Conservation (phyloP, 1,140 invertebrate genomes). For the Bombus fervidus region DNA sequence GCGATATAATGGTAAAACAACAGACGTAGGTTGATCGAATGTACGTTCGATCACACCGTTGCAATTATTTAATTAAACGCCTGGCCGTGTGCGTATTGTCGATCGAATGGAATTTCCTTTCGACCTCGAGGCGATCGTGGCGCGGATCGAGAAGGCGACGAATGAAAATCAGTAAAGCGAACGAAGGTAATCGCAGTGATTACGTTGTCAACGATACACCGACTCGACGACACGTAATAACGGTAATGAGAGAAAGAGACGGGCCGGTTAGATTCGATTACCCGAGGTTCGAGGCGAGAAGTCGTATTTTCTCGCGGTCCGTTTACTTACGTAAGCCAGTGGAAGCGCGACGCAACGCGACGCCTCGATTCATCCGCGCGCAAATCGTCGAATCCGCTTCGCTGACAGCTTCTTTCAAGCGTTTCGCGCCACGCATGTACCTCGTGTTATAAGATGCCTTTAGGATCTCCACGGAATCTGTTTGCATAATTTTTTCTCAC, state of each 20-base stretch:
- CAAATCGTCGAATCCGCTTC: neutral
- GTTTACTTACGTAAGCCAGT: conserved; percentile 55
- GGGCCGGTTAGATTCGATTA: conserved; percentile 63
- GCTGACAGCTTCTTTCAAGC: neutral
- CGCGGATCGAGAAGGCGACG: neutral
- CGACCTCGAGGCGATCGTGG: conserved; percentile 8
- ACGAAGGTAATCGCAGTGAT: conserved; percentile 66
- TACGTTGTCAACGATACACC: conserved; percentile 56
- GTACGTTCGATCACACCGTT: neutral
- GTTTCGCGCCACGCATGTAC: conserved; percentile 7
- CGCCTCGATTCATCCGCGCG: conserved; percentile 3
- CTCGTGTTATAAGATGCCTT: neutral
- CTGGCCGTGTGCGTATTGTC: neutral
- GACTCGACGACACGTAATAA: conserved; percentile 59
- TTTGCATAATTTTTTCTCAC: neutral
- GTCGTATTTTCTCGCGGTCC: conserved; percentile 43
- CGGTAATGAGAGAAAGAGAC: conserved; percentile 66
- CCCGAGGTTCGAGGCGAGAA: conserved; percentile 22
- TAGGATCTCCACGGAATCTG: neutral
- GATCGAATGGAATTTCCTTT: conserved; percentile 12
- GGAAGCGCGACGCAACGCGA: neutral
- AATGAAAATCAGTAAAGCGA: conserved; percentile 61
- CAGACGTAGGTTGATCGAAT: neutral
- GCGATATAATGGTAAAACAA: neutral
- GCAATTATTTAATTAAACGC: conserved; percentile 48